Evolutionary conservation across 2,888 invertebrate species (phyloP).

Genomic region (Drepana falcataria): DNA sequence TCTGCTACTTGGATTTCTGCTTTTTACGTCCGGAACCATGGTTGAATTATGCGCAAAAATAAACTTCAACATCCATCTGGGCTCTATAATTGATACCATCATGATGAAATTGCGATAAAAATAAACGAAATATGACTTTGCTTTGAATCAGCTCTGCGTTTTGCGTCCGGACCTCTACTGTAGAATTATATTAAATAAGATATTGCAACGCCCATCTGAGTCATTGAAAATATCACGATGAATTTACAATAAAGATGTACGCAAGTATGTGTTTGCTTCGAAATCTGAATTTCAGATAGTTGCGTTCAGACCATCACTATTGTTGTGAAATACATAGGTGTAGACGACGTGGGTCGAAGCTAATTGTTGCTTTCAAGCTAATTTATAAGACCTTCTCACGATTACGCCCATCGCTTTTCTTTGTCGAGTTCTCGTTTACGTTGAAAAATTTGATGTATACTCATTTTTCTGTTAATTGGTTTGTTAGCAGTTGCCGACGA

Average conservation of each 20-base stretch:
- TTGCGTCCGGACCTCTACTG: too few species aligned
- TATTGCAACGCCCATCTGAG: too few species aligned
- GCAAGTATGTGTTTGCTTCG: conserved; percentile 13
- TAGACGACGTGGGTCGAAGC: conserved; percentile 30
- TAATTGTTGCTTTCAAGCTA: conserved; percentile 33
- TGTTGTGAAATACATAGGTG: conserved; percentile 25
- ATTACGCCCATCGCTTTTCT: conserved; percentile 20
- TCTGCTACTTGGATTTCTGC: too few species aligned
- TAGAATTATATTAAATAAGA: too few species aligned
- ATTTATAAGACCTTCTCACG: conserved; percentile 33
- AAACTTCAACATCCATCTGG: too few species aligned
- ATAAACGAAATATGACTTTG: too few species aligned
- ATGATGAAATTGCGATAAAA: too few species aligned
- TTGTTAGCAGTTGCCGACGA: conserved; percentile 28
- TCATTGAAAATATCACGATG: too few species aligned
- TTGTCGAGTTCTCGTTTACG: conserved; percentile 17
- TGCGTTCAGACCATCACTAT: neutral
- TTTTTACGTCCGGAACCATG: neutral
- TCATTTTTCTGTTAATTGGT: conserved; percentile 34
- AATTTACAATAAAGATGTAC: too few species aligned
- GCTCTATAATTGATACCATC: too few species aligned
- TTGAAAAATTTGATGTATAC: conserved; percentile 20
- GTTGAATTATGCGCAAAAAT: too few species aligned
- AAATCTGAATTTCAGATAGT: conserved; percentile 20
- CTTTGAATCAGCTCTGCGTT: too few species aligned